Evolutionary conservation across 1,140 invertebrate species (phyloP), one percentile per base, ranked within the genome.

Genomic region (Colletes gigas): DNA sequence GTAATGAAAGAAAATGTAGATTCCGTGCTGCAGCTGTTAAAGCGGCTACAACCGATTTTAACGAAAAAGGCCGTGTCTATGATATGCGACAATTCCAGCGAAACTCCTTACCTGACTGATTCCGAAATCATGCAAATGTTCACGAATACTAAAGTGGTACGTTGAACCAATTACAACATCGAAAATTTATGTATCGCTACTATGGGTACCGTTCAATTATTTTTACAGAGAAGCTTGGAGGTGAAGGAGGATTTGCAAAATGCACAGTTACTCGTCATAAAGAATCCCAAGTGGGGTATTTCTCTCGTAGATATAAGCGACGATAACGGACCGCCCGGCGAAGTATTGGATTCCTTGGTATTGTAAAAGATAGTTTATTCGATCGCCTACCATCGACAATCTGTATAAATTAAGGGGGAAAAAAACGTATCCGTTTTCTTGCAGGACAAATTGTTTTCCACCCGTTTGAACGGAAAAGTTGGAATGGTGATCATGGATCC

Each of bases 281-380:
- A 94, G 65, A 97, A 96, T 91, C 95, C 96, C 0, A 94, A 95
- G 80, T 96, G 96, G 96, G 95, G 95, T 15, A 93, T 97, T 12
- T 93, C 93, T 83, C 90, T 96, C 3, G 91, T 95, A 39, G 94
- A 95, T 76, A 88, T 93, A 62, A 84, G 82, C 89, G 91, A 93
- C 39, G 87, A 91, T 52, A 86, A 90, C 70, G 89, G 86, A 68
- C 83, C 81, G 9, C 83, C 89, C 15, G 71, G 78, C 6, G 89
- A 92, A 79, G 82, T 92, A 68, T 72, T 91, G 15, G 88, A 90
- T 83, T 89, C 90, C 77, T 90, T 93, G 90, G 93, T 93, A 87
- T 90, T 88, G 81, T 83, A 67, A 70, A 78, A 62, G 6, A 78
- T 62, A 47, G 44, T 47, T 57, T 83, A 62, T 52, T 68, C 1